Conservation (phyloP, 2,797 vertebrate genomes). For the Poecilia wingei region DNA sequence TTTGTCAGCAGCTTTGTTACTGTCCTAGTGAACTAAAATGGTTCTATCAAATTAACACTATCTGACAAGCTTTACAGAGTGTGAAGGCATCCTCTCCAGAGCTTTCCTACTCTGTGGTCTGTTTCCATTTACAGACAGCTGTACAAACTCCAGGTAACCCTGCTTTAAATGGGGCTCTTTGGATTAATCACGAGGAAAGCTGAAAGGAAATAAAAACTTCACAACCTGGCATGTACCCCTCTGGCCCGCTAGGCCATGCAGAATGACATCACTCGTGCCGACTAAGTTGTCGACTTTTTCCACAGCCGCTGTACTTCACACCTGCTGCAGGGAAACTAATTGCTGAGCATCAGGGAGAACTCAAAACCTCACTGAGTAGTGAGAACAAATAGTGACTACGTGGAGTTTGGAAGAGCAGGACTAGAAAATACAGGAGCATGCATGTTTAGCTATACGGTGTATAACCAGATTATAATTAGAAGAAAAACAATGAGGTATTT, state of each 20-base stretch:
- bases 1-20: slow-evolving; percentile 59
- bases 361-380: slow-evolving; percentile 17
- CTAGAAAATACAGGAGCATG: neutral
- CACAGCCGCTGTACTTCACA: slow-evolving; percentile 59
- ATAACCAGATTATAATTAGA: slow-evolving; percentile 3
- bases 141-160: slow-evolving; percentile 74
- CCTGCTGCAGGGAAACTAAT: slow-evolving; percentile 46
- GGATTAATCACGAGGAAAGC: slow-evolving; percentile 63
- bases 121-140: slow-evolving; percentile 70
- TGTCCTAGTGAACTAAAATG: slow-evolving; percentile 45
- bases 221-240: slow-evolving; percentile 50
- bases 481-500: neutral
- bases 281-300: slow-evolving; percentile 52
- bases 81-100: slow-evolving; percentile 40
- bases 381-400: slow-evolving; percentile 22
- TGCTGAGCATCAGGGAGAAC: slow-evolving; percentile 40
- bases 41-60: slow-evolving; percentile 75
- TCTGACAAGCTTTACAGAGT: slow-evolving; percentile 60
- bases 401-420: neutral
- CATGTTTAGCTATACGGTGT: neutral
- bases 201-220: slow-evolving; percentile 69
- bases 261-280: slow-evolving; percentile 67
- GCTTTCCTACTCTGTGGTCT: slow-evolving; percentile 40
- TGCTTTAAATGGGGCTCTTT: slow-evolving; percentile 48
- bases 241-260: slow-evolving; percentile 51